phyloP scores from a whole-genome alignment of 2,888 invertebrate genomes.

The Andrena bucephala region DNA sequence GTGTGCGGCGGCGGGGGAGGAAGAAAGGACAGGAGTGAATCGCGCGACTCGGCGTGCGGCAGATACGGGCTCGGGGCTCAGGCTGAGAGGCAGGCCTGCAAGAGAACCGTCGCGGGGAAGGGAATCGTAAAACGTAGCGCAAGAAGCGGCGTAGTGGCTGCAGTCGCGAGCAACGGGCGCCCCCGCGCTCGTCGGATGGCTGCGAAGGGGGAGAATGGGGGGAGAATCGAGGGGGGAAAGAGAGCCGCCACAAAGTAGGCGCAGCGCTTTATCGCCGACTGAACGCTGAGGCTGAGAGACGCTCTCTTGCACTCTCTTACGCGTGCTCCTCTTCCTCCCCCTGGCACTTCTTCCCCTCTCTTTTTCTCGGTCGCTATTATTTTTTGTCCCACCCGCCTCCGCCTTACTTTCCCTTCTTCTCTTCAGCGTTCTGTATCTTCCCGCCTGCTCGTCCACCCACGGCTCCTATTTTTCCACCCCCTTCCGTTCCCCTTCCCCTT shows the following conservation, averaged over 20 bases:
- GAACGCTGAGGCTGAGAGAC: slow-evolving; percentile 66
- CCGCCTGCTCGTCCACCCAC: slow-evolving; percentile 2
- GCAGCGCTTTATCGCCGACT: slow-evolving; percentile 68
- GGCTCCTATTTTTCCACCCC: not conserved
- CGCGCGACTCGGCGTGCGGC: slow-evolving; percentile 27
- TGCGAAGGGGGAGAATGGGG: not conserved
- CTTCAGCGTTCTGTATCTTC: slow-evolving; percentile 7
- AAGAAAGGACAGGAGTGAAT: slow-evolving; percentile 4
- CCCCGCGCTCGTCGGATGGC: slow-evolving; percentile 7
- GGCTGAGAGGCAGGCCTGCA: slow-evolving; percentile 10
- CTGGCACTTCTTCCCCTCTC: not conserved
- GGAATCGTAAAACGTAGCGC: slow-evolving; percentile 55
- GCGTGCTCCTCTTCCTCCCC: slow-evolving; percentile 33
- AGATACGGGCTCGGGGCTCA: slow-evolving; percentile 38
- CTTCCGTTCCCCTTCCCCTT: not conserved
- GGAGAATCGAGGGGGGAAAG: slow-evolving; percentile 42
- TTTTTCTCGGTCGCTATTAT: not conserved
- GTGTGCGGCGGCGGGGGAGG: too few relatives aligned
- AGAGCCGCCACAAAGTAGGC: slow-evolving; percentile 68
- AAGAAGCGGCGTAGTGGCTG: slow-evolving; percentile 47
- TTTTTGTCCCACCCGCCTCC: not conserved
- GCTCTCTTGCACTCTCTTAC: slow-evolving; percentile 56
- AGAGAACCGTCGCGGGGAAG: slow-evolving; percentile 6
- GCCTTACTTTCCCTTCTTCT: not conserved
- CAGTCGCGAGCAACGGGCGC: slow-evolving; percentile 36